These are phyloP conservation scores for Patiria miniata DNA, from an alignment of 35 echinoderm and acorn worm species.

Conservation along the genomic window DNA sequence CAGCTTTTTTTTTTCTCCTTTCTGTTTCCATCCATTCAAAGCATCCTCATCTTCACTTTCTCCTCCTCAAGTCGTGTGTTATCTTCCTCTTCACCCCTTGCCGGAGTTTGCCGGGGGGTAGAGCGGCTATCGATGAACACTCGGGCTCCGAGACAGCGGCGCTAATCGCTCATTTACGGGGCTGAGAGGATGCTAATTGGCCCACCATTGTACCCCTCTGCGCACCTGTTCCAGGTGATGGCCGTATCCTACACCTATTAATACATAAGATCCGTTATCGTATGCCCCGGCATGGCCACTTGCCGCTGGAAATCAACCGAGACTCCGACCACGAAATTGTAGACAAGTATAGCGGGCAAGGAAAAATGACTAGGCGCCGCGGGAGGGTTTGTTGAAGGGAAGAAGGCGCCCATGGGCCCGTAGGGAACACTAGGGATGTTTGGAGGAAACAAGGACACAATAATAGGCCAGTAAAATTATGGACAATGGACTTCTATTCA, in stretches of 20 bases:
- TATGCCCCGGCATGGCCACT: not conserved
- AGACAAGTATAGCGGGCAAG: not conserved
- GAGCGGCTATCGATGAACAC: conserved; percentile 16
- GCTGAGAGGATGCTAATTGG: conserved; percentile 41
- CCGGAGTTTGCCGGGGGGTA: conserved; percentile 7
- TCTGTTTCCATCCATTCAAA: not conserved
- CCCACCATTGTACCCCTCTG: conserved; percentile 24
- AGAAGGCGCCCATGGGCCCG: conserved; percentile 8
- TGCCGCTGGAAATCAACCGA: conserved; percentile 6
- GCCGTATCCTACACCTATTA: conserved; percentile 46
- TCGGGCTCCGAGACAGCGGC: conserved; percentile 6
- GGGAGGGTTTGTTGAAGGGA: not conserved
- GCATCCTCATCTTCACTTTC: not conserved
- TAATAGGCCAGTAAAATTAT: conserved; percentile 12
- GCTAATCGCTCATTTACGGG: conserved; percentile 48
- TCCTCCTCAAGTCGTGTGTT: not conserved
- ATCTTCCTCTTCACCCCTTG: not conserved
- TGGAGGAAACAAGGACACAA: not conserved
- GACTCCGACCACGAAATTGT: conserved; percentile 13
- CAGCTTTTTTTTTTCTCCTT: not conserved
- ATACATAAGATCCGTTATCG: conserved; percentile 33
- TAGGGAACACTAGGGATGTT: not conserved
- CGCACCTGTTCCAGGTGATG: conserved; percentile 45
- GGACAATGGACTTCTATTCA: not conserved
- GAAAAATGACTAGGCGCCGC: not conserved